Evolutionary conservation across 2,888 invertebrate species (phyloP), one percentile per base, ranked within the genome.

Genomic region (Orchestes rusci): DNA sequence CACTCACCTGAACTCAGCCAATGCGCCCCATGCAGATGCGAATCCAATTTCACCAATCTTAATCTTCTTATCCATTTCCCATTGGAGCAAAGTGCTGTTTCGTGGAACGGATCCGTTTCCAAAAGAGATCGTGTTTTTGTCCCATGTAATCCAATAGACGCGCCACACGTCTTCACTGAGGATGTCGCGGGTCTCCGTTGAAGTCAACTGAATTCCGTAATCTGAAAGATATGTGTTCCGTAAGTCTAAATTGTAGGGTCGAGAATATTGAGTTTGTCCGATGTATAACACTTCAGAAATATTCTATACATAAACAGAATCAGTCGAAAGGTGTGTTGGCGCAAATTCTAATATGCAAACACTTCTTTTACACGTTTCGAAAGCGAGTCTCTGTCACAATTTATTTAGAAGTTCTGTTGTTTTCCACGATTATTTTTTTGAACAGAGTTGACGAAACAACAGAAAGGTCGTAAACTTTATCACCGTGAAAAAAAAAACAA

Each of bases 61-160:
- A 68, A 76, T 73, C 37, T 76, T 75, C 33, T 70, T 64, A 32
- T 78, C 77, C 52, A 79, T 67, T 1, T 74, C 73, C 79, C 79
- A 79, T 45, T 74, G 74, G 4, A 80, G 64, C 7, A 80, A 65
- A 3, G 77, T 69, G 16, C 74, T 64, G 52, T 76, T 75, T 1
- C 74, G 68, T 0, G 77, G 74, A 1, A 70, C 67, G 0, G 77
- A 73, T 0, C 80, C 80, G 3, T 70, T 64, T 0, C 80, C 80
- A 10, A 79, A 74, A 0, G 74, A 69, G 12, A 80, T 63, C 7
- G 71, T 63, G 0, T 75, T 76, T 0, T 74, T 74, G 45, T 78
- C 79, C 80, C 80, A 80, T 63, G 75, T 76, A n/a, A 80, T 71
- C 80, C 80, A 80, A 70, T 78, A 79, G 0, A 79, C 77, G 47